Percentiles rank a stretch among this genome's conserved stretches.
phyloP scores from a whole-genome alignment of 2,888 invertebrate genomes.

The Polydrusus cervinus region DNA sequence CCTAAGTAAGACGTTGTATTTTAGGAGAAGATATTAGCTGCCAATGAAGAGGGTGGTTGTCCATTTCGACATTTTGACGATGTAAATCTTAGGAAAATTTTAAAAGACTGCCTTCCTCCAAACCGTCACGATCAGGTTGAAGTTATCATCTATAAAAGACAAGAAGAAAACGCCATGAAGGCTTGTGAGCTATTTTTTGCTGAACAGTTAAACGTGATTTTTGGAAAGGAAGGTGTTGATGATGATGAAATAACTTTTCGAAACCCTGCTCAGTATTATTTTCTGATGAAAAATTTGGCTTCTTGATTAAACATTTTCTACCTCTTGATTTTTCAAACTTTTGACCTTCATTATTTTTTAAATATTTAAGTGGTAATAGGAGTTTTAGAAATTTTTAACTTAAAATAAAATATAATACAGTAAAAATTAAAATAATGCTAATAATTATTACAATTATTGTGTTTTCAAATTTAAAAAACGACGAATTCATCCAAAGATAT shows the following conservation, averaged over 20 bases:
- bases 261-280: conserved; percentile 60
- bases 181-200: conserved; percentile 57
- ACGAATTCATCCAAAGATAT: no score
- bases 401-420: no score
- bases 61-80: conserved; percentile 77
- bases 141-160: conserved; percentile 57
- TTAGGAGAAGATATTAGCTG: conserved; percentile 58
- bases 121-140: conserved; percentile 54
- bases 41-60: conserved; percentile 76
- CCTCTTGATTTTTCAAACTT: not conserved
- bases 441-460: no score
- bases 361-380: no score
- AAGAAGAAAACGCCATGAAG: conserved; percentile 49
- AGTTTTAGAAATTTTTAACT: no score
- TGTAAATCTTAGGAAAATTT: conserved; percentile 68
- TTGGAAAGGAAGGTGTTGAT: not conserved
- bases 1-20: conserved; percentile 9
- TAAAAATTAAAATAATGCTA: no score
- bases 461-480: no score
- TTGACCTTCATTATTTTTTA: no score
- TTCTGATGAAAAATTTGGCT: conserved; percentile 49
- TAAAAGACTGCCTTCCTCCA: conserved; percentile 59
- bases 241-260: conserved; percentile 41
- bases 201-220: conserved; percentile 38
- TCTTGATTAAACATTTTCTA: not conserved